Base-by-base conservation (phyloP, 2,797 vertebrate species). In the Enteromius thamalakanensis region DNA sequence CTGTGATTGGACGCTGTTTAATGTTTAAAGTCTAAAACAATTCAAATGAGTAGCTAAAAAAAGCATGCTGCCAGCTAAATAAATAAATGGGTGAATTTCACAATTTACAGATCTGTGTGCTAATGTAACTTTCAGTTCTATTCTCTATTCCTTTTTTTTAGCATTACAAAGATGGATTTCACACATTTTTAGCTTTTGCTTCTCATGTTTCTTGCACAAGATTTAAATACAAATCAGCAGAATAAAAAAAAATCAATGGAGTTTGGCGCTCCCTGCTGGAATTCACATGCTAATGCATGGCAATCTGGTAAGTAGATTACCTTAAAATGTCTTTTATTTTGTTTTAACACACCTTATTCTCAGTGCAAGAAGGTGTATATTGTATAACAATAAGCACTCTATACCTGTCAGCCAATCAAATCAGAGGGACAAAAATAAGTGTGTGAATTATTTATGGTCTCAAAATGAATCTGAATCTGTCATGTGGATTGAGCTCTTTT, bases 221-320 rank as follows among this genome's bases (percentile, higher is more conserved):
- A 26, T 64, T 72, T 72, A 21, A 64, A n/a, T 40, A 23, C 17
- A 68, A 53, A 80, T 8, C 14, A 82, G 32, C 17, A n/a, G 67
- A 34, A 19, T 4, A 47, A n/a, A 45, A 45, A 12, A 12, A 40
- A 40, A 40, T 7, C 37, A 6, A 82, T 68, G 32, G 47, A 3
- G 60, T 82, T 76, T 76, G 71, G 60, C 47, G 62, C 80, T 40
- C 60, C 53, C 80, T 82, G 32, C 80, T 67, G 71, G 70, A 42
- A 51, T 40, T 37, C 4, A 14, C 3, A 19, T 51, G 60, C 14
- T 51, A 51, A 64, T 82, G 14, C 70, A 75, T 23, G 42, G 21
- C 17, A 10, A 4, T 62, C 9, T 45, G 49, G 11, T 21, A 19
- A 67, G 5, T 6, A 23, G 32, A 23, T 17, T 14, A 10, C 19